Evolutionary conservation across 2,113 vertebrate genomes (phyloP).

Genomic region (Nothocercus nigrocapillus): DNA sequence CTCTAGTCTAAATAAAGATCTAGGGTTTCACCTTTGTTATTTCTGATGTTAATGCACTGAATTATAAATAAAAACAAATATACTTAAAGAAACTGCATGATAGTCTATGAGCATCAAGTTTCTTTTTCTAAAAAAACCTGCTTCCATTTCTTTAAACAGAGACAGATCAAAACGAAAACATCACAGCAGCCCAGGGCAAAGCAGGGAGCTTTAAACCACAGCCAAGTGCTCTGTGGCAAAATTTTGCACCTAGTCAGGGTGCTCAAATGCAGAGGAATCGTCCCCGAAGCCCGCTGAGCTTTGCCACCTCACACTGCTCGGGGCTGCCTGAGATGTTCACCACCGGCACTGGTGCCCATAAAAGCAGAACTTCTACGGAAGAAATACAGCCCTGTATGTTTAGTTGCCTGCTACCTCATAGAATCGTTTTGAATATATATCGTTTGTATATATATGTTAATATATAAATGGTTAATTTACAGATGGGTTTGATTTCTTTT

Average conservation of each 20-base stretch:
- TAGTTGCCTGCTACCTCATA: slow-evolving; percentile 30
- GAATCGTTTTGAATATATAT: slow-evolving; percentile 44
- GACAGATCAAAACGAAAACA: background rate
- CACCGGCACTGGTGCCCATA: background rate
- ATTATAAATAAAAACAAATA: slow-evolving; percentile 24
- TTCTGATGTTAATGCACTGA: slow-evolving; percentile 7
- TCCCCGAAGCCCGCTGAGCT: background rate
- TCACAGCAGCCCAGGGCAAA: background rate
- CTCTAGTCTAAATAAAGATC: slow-evolving; percentile 49
- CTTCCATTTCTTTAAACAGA: background rate
- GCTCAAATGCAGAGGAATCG: background rate
- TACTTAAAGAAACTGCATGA: background rate
- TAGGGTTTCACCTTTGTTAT: slow-evolving; percentile 8
- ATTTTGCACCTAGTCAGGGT: background rate
- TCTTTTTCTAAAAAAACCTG: background rate
- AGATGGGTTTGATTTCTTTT: slow-evolving; percentile 34
- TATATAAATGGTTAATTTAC: slow-evolving; percentile 39
- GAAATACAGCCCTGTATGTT: background rate
- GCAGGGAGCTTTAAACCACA: background rate
- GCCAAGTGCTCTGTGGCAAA: background rate
- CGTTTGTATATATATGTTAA: no score
- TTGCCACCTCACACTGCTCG: background rate
- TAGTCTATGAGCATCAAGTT: background rate
- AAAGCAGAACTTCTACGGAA: slow-evolving; percentile 31
- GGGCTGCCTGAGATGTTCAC: background rate